Evolutionary conservation across 2,113 vertebrate species (phyloP).

Genomic region (Manacus vitellinus): DNA sequence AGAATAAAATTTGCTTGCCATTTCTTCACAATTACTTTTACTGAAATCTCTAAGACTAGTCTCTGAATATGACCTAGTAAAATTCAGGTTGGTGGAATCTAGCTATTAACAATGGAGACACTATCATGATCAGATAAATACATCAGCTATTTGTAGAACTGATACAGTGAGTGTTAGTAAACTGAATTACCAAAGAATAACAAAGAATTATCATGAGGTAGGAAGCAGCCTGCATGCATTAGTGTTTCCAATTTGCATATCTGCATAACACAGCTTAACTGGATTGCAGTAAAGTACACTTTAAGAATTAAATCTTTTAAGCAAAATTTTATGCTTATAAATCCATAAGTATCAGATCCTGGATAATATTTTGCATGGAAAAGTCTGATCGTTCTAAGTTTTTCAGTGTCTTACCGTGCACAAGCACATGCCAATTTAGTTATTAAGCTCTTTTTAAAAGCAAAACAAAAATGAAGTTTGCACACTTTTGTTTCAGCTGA

Average conservation of each 20-base stretch:
- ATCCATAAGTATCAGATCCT: neutral
- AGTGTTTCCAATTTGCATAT: neutral
- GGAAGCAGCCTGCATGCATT: neutral
- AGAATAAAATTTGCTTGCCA: neutral
- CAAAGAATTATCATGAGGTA: neutral
- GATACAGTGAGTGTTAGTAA: neutral
- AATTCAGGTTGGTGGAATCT: neutral
- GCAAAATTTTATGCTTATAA: neutral
- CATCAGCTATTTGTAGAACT: neutral
- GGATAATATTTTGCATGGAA: neutral
- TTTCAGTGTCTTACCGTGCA: neutral
- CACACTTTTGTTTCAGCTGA: neutral
- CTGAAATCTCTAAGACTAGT: neutral
- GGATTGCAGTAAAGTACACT: neutral
- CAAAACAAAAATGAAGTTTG: neutral
- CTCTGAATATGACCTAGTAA: neutral
- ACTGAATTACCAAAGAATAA: neutral
- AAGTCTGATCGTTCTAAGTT: neutral
- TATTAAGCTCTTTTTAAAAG: neutral
- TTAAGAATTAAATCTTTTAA: neutral
- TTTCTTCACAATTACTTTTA: neutral
- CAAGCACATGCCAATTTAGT: neutral
- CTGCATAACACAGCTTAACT: neutral
- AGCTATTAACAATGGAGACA: neutral
- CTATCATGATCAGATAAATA: neutral